Conservation (phyloP, 2,888 invertebrate genomes). For the Helicoverpa assulta region DNA sequence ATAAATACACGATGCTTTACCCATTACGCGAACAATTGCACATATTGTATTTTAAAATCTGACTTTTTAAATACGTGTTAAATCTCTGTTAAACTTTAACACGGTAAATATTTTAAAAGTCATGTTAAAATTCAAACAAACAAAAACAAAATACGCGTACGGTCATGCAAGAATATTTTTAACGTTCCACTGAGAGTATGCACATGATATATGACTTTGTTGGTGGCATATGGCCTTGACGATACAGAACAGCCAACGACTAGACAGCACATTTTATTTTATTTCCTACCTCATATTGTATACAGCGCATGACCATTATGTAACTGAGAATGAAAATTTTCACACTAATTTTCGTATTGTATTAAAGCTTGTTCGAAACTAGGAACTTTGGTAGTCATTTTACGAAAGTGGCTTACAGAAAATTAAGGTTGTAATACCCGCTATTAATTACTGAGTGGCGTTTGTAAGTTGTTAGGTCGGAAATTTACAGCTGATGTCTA, state of each 20-base stretch:
- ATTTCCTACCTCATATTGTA: neutral
- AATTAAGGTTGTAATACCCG: slow-evolving; percentile 24
- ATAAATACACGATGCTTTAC: too few species aligned
- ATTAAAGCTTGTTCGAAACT: slow-evolving; percentile 8
- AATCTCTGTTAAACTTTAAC: too few species aligned
- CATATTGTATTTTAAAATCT: too few species aligned
- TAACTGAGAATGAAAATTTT: slow-evolving; percentile 2
- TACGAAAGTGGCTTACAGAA: slow-evolving; percentile 7
- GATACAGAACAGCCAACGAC: slow-evolving; percentile 6
- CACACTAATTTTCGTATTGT: slow-evolving; percentile 4
- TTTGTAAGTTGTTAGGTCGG: neutral
- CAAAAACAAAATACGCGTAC: neutral
- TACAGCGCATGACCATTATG: neutral
- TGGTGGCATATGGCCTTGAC: slow-evolving; percentile 21
- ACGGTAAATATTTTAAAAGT: neutral
- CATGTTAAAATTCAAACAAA: slow-evolving; percentile 16
- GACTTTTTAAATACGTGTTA: too few species aligned
- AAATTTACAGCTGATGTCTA: slow-evolving; percentile 20
- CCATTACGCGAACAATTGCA: too few species aligned
- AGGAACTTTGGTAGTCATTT: slow-evolving; percentile 11
- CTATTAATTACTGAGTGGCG: slow-evolving; percentile 20
- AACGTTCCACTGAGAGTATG: slow-evolving; percentile 12
- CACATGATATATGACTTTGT: slow-evolving; percentile 41
- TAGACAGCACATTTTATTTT: slow-evolving; percentile 9
- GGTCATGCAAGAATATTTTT: slow-evolving; percentile 21